phyloP scores from a whole-genome alignment of 1,140 invertebrate genomes.

The Fopius arisanus region DNA sequence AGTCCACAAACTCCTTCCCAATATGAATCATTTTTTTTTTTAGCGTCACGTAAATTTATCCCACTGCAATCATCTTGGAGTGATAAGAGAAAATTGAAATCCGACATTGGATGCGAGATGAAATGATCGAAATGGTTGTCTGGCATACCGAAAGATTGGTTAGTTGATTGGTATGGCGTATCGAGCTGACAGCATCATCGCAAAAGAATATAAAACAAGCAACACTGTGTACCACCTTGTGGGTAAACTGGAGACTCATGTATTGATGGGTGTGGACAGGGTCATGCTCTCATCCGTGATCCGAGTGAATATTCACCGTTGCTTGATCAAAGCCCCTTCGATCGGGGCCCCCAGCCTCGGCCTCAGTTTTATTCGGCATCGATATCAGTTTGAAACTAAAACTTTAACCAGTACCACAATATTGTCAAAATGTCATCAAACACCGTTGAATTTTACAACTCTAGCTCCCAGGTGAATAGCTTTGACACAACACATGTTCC shows the following conservation, averaged over 20 bases:
- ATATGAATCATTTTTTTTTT: no score
- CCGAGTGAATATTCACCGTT: slow-evolving; percentile 51
- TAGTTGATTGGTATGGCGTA: no score
- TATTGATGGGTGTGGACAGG: slow-evolving; percentile 32
- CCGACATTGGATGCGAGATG: no score
- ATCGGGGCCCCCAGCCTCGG: neutral
- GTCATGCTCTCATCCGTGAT: slow-evolving; percentile 51
- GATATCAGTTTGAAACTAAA: neutral
- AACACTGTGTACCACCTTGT: neutral
- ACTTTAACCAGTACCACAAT: neutral
- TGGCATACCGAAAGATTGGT: no score
- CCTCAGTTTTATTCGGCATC: neutral
- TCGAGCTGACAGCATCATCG: no score
- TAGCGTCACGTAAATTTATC: no score
- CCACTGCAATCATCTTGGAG: no score
- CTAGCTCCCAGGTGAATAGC: neutral
- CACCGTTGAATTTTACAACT: neutral
- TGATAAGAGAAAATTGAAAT: no score
- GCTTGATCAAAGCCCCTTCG: slow-evolving; percentile 47
- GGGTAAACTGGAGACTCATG: neutral
- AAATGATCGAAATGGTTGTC: no score
- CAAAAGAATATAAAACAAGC: neutral
- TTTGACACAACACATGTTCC: neutral
- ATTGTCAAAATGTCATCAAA: neutral
- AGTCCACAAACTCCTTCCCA: no score